These are phyloP conservation scores for Brachyptera risi DNA, from an alignment of 2,888 invertebrate species.

Conservation along the genomic window DNA sequence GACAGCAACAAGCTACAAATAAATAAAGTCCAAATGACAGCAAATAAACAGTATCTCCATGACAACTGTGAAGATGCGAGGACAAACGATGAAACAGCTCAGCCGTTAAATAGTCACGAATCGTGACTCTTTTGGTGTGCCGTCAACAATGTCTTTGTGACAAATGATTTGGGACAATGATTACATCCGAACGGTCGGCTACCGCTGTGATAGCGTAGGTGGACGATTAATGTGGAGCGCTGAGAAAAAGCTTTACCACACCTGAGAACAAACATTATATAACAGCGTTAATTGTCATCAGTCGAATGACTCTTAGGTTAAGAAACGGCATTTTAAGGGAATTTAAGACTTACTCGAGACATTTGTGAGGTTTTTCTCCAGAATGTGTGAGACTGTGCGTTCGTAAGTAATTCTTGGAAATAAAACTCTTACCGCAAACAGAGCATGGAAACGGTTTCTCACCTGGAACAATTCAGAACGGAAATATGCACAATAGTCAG, in stretches of 20 bases:
- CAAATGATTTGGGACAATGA: conserved; percentile 45
- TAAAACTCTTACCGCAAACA: conserved; percentile 33
- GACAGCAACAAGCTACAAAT: too few relatives aligned
- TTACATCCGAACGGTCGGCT: conserved; percentile 44
- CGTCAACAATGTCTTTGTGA: conserved; percentile 36
- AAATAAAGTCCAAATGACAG: too few relatives aligned
- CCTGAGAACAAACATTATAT: too few relatives aligned
- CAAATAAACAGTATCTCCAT: too few relatives aligned
- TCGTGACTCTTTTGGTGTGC: conserved; percentile 18
- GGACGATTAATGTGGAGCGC: conserved; percentile 45
- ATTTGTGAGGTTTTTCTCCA: conserved; percentile 53
- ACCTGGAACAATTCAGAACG: too few relatives aligned
- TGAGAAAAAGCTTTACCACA: conserved; percentile 46
- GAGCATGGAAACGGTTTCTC: conserved; percentile 28
- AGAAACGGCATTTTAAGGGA: too few relatives aligned
- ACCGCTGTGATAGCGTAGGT: conserved; percentile 45
- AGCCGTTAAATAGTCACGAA: not conserved
- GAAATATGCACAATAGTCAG: too few relatives aligned
- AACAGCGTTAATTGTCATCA: too few relatives aligned
- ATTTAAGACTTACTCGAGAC: too few relatives aligned
- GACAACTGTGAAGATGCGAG: too few relatives aligned
- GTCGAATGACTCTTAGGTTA: too few relatives aligned
- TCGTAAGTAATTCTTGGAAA: conserved; percentile 45
- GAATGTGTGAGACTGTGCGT: conserved; percentile 48
- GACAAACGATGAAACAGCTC: too few relatives aligned